Evolutionary conservation across 2,888 invertebrate genomes (phyloP).

Genomic region (Apamea sordens): DNA sequence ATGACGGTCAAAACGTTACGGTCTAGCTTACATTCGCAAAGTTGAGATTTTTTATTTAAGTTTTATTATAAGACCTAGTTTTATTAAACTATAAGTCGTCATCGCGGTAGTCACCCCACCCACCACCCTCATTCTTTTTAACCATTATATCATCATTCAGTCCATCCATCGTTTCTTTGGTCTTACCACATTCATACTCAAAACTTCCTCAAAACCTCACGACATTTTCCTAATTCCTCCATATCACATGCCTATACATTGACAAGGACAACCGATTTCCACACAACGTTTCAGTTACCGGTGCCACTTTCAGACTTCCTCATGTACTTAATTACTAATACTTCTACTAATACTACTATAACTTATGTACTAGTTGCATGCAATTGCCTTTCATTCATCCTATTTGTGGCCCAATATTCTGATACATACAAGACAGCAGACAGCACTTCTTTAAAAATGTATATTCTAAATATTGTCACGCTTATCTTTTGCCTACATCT

Average conservation of each 20-base stretch:
- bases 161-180: background rate
- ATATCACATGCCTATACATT: too few species aligned
- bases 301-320: background rate
- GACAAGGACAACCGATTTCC: too few species aligned
- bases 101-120: too few species aligned
- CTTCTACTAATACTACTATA: too few species aligned
- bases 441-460: background rate
- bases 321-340: too few species aligned
- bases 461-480: background rate
- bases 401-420: background rate
- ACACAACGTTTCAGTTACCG: background rate
- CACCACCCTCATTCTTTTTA: too few species aligned
- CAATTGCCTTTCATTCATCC: background rate
- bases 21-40: too few species aligned
- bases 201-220: background rate
- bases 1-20: too few species aligned
- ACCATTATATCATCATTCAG: background rate
- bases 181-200: background rate
- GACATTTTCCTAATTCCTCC: background rate
- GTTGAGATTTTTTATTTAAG: too few species aligned
- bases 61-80: too few species aligned
- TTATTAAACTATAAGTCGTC: too few species aligned
- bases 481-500: slow-evolving; percentile 46
- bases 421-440: background rate
- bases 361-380: too few species aligned